Percentiles rank a stretch among this genome's conserved stretches.
Conservation (phyloP, 1,140 invertebrate genomes). For the Drosophila ananassae region DNA sequence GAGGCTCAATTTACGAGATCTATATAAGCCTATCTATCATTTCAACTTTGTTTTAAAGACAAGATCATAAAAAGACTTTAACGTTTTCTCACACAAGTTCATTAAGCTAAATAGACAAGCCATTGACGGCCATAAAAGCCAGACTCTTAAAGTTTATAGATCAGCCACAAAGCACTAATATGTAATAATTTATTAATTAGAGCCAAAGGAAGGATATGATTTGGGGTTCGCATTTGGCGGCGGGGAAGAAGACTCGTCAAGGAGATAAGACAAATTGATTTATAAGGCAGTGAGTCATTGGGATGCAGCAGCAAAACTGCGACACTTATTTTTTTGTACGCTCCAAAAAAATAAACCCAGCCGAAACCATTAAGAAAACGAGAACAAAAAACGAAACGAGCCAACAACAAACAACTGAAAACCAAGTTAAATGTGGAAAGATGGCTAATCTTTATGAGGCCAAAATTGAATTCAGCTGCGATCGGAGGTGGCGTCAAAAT, state of each 20-base stretch:
- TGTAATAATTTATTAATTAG: constrained; percentile 35
- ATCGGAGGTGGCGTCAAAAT: constrained; percentile 74
- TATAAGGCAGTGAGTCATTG: constrained; percentile 75
- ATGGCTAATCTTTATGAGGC: constrained; percentile 76
- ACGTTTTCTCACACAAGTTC: constrained; percentile 61
- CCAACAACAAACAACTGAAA: constrained; percentile 24
- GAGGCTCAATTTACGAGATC: constrained; percentile 49
- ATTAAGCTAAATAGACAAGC: constrained; percentile 61
- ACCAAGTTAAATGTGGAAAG: constrained; percentile 64
- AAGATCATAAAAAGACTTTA: constrained; percentile 56
- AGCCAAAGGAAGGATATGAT: neutral
- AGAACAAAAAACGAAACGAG: constrained; percentile 20
- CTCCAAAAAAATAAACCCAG: constrained; percentile 27
- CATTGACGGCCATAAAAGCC: constrained; percentile 40
- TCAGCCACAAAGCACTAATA: constrained; percentile 38
- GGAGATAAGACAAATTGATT: constrained; percentile 77
- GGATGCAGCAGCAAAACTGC: constrained; percentile 51
- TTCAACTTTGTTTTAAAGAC: constrained; percentile 37
- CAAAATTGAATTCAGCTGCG: constrained; percentile 70
- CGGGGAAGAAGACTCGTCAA: constrained; percentile 38
- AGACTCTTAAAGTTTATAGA: constrained; percentile 44
- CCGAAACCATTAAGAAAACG: constrained; percentile 48
- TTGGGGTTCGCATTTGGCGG: constrained; percentile 9
- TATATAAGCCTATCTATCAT: constrained; percentile 44
- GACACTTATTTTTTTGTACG: constrained; percentile 22